Conservation (phyloP, 1,140 invertebrate species). For the Nasonia giraulti region DNA sequence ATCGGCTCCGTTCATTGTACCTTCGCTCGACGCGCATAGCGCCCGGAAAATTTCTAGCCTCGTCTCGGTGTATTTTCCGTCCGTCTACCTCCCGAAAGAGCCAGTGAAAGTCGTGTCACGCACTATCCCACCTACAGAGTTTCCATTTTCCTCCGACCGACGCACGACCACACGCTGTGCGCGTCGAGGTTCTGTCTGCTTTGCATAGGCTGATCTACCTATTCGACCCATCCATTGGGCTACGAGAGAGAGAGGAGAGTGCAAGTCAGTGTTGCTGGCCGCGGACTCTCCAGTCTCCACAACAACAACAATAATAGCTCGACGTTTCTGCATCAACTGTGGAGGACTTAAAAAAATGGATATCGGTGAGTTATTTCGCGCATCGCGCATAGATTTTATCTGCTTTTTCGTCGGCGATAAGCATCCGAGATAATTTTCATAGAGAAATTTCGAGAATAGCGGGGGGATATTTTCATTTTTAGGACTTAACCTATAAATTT, state of each 20-base stretch:
- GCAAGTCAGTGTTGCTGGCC: constrained; percentile 27
- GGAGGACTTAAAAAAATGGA: constrained; percentile 42
- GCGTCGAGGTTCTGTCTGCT: too few species aligned
- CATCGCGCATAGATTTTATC: too few species aligned
- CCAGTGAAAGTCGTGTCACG: not conserved
- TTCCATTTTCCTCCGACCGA: not conserved
- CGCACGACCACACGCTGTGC: not conserved
- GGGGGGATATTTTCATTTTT: too few species aligned
- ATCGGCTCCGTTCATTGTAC: too few species aligned
- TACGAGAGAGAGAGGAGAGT: not conserved
- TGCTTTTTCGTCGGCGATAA: too few species aligned
- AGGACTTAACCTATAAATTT: too few species aligned
- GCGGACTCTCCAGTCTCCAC: not conserved
- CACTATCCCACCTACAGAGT: too few species aligned
- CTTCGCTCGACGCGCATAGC: too few species aligned
- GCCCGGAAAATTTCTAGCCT: too few species aligned
- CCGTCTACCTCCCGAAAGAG: not conserved
- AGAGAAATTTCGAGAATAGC: too few species aligned
- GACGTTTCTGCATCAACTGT: not conserved
- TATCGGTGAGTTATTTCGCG: constrained; percentile 29
- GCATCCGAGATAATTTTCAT: not conserved
- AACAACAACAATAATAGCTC: constrained; percentile 32
- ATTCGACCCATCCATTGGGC: not conserved
- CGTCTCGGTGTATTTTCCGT: not conserved
- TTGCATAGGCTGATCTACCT: not conserved